Evolutionary conservation across 2,797 vertebrate genomes (phyloP).

Genomic region (Pangasius mekongensis): DNA sequence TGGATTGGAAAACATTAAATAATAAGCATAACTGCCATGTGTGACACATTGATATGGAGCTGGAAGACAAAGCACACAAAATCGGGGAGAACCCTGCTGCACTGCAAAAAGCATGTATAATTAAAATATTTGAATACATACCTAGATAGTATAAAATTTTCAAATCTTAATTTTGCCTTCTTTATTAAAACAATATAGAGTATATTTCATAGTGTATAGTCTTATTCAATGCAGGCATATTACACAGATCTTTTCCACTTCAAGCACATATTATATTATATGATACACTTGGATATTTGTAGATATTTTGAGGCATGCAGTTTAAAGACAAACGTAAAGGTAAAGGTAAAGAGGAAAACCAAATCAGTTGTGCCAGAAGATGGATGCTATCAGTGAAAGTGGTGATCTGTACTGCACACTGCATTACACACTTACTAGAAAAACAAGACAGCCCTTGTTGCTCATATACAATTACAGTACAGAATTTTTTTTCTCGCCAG

Average conservation of each 20-base stretch:
- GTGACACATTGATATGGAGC: background rate
- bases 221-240: background rate
- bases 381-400: background rate
- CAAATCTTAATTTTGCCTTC: background rate
- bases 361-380: background rate
- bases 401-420: background rate
- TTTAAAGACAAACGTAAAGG: background rate
- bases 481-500: background rate
- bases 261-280: background rate
- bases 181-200: background rate
- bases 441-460: background rate
- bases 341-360: background rate
- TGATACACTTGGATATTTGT: background rate
- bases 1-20: background rate
- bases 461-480: background rate
- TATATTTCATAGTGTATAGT: background rate
- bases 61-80: constrained; percentile 2
- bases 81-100: background rate
- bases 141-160: background rate
- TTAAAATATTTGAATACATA: background rate
- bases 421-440: background rate
- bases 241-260: background rate
- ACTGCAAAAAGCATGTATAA: background rate
- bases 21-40: background rate
- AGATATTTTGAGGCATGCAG: background rate